Evolutionary conservation across 2,797 vertebrate genomes (phyloP).

Genomic region (Schizopygopsis pylzovi): DNA sequence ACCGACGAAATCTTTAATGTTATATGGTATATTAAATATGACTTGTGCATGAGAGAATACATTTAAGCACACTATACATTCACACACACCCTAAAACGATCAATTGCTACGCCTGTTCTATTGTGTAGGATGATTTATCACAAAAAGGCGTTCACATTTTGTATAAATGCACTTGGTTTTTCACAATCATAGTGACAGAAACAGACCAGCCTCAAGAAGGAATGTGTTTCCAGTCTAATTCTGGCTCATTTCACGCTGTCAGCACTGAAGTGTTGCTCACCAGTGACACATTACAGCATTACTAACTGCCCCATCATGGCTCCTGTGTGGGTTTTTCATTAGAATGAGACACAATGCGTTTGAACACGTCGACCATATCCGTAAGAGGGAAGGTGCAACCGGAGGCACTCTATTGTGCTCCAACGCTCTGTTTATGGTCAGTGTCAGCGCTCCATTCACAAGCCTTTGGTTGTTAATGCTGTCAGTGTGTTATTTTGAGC

Average conservation of each 20-base stretch:
- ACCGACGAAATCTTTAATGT: too few species aligned
- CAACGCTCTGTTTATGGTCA: constrained; percentile 8
- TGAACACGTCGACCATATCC: neutral
- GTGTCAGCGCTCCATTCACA: constrained; percentile 12
- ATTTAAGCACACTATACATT: neutral
- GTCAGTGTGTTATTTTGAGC: constrained; percentile 45
- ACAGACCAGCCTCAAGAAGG: neutral
- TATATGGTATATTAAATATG: too few species aligned
- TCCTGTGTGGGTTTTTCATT: neutral
- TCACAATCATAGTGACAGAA: constrained; percentile 6
- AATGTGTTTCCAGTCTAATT: constrained; percentile 19
- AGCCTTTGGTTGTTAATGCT: neutral
- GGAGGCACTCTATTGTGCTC: constrained; percentile 7
- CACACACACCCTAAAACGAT: neutral
- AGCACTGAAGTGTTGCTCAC: neutral
- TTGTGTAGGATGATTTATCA: constrained; percentile 11
- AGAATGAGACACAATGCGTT: neutral
- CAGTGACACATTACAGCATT: neutral
- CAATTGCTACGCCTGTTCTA: neutral
- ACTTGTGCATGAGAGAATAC: neutral
- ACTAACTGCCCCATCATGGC: neutral
- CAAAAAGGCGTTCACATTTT: neutral
- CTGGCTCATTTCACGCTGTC: constrained; percentile 41
- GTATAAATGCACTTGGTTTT: neutral
- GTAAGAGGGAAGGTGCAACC: neutral